Conservation (phyloP, 2,888 invertebrate species). For the Zygaena filipendulae region DNA sequence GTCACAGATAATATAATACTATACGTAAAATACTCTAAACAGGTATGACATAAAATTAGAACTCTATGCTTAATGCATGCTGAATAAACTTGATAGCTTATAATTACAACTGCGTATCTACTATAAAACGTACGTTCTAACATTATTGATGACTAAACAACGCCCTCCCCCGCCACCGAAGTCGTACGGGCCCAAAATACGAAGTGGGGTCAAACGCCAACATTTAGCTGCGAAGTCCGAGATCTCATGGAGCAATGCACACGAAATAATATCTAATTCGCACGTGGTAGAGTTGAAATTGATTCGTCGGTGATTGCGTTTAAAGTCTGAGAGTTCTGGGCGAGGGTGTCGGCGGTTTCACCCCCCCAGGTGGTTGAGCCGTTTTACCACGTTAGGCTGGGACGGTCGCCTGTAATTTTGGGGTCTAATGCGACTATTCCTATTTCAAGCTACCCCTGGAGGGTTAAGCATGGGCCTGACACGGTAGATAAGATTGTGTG, state of each 20-base stretch:
- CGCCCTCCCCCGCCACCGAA: constrained; percentile 36
- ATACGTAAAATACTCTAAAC: too few species aligned
- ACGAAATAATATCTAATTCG: constrained; percentile 15
- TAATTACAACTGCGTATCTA: constrained; percentile 27
- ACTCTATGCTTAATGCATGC: too few species aligned
- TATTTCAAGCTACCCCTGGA: constrained; percentile 61
- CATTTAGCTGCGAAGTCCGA: constrained; percentile 35
- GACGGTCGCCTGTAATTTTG: constrained; percentile 67
- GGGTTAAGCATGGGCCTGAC: constrained; percentile 57
- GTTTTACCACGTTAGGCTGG: constrained; percentile 64
- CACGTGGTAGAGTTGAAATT: constrained; percentile 19
- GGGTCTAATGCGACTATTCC: constrained; percentile 67
- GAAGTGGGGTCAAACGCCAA: constrained; percentile 63
- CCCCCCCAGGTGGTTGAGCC: constrained; percentile 62
- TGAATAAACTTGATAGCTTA: too few species aligned
- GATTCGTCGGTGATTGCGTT: constrained; percentile 7
- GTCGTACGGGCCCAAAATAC: constrained; percentile 43
- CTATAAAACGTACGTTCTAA: constrained; percentile 52
- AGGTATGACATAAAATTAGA: too few species aligned
- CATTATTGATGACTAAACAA: constrained; percentile 65
- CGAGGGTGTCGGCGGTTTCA: constrained; percentile 39
- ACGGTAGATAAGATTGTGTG: constrained; percentile 43
- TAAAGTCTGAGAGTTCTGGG: constrained; percentile 26
- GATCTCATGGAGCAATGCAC: constrained; percentile 9
- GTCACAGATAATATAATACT: too few species aligned